Percentiles rank a stretch among this genome's conserved stretches.
These are phyloP conservation scores for Mesorhabditis sp. DNA, from an alignment of 2,888 invertebrate species.

Conservation along the genomic window DNA sequence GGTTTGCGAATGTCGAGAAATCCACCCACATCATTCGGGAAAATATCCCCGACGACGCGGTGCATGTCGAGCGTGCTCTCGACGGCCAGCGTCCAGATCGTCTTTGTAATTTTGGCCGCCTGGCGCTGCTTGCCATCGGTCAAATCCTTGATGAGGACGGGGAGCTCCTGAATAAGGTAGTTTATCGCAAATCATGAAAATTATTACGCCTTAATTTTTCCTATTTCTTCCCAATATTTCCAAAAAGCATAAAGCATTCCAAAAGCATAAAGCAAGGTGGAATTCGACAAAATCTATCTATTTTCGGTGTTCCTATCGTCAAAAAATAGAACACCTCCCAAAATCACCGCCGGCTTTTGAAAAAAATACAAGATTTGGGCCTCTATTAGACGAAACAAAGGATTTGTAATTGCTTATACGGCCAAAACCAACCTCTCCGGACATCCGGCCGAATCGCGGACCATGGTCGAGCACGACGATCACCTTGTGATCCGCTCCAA, in stretches of 20 bases:
- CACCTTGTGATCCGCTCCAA: slow-evolving; percentile 71
- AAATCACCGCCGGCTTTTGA: too few species aligned
- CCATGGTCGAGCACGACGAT: slow-evolving; percentile 91
- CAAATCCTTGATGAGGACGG: background rate
- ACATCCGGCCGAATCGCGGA: slow-evolving; percentile 71
- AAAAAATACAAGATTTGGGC: too few species aligned
- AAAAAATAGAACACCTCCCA: too few species aligned
- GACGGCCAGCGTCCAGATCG: slow-evolving; percentile 90
- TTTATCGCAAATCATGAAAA: too few species aligned
- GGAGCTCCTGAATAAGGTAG: background rate
- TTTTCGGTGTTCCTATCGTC: too few species aligned
- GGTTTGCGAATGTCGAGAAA: background rate
- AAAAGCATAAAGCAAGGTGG: too few species aligned
- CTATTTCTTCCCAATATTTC: too few species aligned
- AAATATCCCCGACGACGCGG: slow-evolving; percentile 91
- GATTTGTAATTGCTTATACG: too few species aligned
- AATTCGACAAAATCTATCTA: too few species aligned
- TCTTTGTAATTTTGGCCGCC: slow-evolving; percentile 74
- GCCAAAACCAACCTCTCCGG: background rate
- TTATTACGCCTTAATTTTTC: too few species aligned
- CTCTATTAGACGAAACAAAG: too few species aligned
- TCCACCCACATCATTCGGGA: slow-evolving; percentile 65
- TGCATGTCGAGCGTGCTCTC: slow-evolving; percentile 94
- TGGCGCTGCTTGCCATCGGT: slow-evolving; percentile 60
- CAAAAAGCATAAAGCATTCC: too few species aligned